Percentiles rank a stretch among this genome's conserved stretches.
Evolutionary conservation across 1,140 invertebrate species (phyloP).

Genomic region (Pollicipes pollicipes): DNA sequence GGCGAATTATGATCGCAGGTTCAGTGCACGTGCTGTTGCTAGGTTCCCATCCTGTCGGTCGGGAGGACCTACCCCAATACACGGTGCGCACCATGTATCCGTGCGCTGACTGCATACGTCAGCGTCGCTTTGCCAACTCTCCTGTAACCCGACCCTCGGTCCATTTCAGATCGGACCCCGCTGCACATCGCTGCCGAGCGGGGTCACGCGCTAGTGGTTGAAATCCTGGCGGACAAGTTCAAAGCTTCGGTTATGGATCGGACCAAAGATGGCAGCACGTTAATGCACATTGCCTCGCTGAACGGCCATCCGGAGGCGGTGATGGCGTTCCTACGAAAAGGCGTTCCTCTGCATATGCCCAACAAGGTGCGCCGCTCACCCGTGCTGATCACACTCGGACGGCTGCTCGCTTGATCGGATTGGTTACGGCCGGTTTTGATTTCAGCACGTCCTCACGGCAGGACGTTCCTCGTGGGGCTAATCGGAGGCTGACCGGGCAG

Average conservation of each 20-base stretch:
- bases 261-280: constrained; percentile 89
- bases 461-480: too few species aligned
- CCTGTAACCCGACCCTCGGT: constrained; percentile 1
- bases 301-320: constrained; percentile 95
- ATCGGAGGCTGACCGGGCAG: too few species aligned
- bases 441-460: too few species aligned
- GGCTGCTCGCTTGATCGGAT: not conserved
- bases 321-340: constrained; percentile 95
- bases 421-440: too few species aligned
- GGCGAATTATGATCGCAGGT: too few species aligned
- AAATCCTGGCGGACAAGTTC: constrained; percentile 92
- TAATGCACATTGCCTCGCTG: constrained; percentile 93
- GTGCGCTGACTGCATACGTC: too few species aligned
- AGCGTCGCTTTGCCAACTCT: not conserved
- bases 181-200: constrained; percentile 94
- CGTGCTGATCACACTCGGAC: constrained; percentile 4
- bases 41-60: not conserved
- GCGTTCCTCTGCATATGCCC: constrained; percentile 98
- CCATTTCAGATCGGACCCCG: constrained; percentile 65
- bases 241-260: constrained; percentile 84
- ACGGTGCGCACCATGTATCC: too few species aligned
- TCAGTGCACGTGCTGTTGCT: too few species aligned
- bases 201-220: constrained; percentile 86
- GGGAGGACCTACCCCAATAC: too few species aligned
- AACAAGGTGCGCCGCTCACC: constrained; percentile 54